Percentiles rank a stretch among this genome's conserved stretches.
Conservation (phyloP, 2,113 vertebrate species). For the Eira barbara region DNA sequence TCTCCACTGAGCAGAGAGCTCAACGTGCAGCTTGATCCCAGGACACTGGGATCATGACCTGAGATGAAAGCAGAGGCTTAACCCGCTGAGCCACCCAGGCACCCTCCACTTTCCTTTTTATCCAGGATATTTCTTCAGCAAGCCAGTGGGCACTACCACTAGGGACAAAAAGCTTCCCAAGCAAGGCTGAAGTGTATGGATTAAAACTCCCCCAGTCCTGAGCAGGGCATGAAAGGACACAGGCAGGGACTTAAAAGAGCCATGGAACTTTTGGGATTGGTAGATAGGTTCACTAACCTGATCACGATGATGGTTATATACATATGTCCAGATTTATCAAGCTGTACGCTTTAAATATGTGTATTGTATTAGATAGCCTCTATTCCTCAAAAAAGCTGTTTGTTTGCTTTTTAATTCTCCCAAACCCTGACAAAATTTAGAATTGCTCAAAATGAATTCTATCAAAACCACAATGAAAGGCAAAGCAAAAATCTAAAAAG, state of each 20-base stretch:
- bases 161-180: not conserved
- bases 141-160: not conserved
- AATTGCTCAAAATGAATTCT: not conserved
- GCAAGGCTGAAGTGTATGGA: not conserved
- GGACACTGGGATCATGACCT: no score
- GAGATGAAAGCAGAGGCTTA: no score
- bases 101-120: not conserved
- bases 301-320: not conserved
- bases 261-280: not conserved
- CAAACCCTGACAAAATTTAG: not conserved
- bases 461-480: not conserved
- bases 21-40: no score
- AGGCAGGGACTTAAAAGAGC: not conserved
- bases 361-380: not conserved
- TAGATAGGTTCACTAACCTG: not conserved
- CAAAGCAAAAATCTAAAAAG: not conserved
- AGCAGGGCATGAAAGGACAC: not conserved
- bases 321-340: not conserved
- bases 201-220: not conserved
- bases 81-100: no score
- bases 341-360: not conserved
- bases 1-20: no score
- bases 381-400: not conserved
- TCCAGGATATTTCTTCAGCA: not conserved
- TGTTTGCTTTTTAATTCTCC: not conserved